Base-by-base conservation (phyloP, 1,140 invertebrate species). In the Phocides pigmalion region DNA sequence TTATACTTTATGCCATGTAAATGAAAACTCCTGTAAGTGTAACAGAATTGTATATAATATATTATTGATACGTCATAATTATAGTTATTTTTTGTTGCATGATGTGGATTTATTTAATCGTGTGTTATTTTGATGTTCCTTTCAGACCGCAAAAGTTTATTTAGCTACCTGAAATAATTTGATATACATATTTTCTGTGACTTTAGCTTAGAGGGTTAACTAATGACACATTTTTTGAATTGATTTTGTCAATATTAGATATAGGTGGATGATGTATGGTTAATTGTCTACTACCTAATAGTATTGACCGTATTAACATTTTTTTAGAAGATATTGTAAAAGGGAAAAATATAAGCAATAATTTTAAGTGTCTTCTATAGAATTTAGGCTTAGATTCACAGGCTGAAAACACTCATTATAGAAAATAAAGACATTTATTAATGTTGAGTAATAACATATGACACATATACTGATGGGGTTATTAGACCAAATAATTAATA, bases 51-150 rank as follows among this genome's bases (percentile, higher is more conserved):
- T 51, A 51, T 51, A 51, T 51, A 51, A 19, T n/a, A 42, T 17
- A 42, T 6, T 32, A 51, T n/a, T 37, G 4, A 17, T 35, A 51
- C 16, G 4, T 35, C n/a, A 35, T 9, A 49, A 17, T 16, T 35
- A 35, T 35, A 35, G 28, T 51, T 51, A 50, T 51, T 51, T 51
- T 51, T 37, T 8, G 28, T 51, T 35, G 28, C 49, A 28, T 37
- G 28, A n/a, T 51, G 12, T 51, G 17, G 12, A 16, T 28, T 16
- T 50, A n/a, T 49, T 49, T 51, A 17, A n/a, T 19, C 9, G 5
- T 16, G 15, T 51, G 49, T 37, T 35, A 16, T 37, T 37, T 37
- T 51, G 16, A 51, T 51, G 49, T 51, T 51, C 16, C 32, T 51
- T 51, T 51, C 15, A 51, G 49, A 51, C 49, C 17, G 49, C 28